Evolutionary conservation across 2,888 invertebrate species (phyloP).

Genomic region (Rhabditoides inermis): DNA sequence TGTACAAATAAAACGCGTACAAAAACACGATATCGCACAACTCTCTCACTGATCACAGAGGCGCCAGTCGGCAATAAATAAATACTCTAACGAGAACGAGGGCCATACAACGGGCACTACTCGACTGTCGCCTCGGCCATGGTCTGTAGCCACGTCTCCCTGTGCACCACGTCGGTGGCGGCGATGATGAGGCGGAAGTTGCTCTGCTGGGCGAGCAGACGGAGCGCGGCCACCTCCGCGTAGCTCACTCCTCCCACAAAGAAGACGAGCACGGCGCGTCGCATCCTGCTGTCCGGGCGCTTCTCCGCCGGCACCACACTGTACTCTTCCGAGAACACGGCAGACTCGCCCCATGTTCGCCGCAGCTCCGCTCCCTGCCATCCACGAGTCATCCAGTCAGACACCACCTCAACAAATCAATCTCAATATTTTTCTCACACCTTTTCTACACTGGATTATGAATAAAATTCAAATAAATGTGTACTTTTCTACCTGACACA

Average conservation of each 20-base stretch:
- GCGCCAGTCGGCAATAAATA: too few species aligned
- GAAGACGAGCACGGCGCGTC: constrained; percentile 70
- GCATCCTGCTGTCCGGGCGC: constrained; percentile 41
- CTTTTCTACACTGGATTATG: too few species aligned
- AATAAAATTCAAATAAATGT: neutral
- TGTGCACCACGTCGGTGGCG: constrained; percentile 45
- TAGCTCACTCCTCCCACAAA: constrained; percentile 84
- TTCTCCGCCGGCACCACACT: constrained; percentile 31
- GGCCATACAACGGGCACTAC: too few species aligned
- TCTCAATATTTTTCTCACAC: too few species aligned
- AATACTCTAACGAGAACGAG: too few species aligned
- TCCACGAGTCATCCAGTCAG: constrained; percentile 24
- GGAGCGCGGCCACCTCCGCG: constrained; percentile 59
- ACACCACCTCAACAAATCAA: too few species aligned
- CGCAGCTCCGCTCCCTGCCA: constrained; percentile 26
- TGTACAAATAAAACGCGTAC: too few species aligned
- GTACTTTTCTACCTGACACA: constrained; percentile 55
- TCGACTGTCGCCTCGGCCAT: constrained; percentile 13
- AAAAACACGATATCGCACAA: too few species aligned
- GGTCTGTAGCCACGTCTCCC: constrained; percentile 20
- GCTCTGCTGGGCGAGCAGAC: constrained; percentile 62
- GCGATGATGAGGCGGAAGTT: constrained; percentile 52
- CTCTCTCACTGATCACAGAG: too few species aligned
- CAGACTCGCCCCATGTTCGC: too few species aligned
- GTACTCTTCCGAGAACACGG: too few species aligned